Conservation (phyloP, 2,797 vertebrate species). For the Hydrocynus forskahlii region DNA sequence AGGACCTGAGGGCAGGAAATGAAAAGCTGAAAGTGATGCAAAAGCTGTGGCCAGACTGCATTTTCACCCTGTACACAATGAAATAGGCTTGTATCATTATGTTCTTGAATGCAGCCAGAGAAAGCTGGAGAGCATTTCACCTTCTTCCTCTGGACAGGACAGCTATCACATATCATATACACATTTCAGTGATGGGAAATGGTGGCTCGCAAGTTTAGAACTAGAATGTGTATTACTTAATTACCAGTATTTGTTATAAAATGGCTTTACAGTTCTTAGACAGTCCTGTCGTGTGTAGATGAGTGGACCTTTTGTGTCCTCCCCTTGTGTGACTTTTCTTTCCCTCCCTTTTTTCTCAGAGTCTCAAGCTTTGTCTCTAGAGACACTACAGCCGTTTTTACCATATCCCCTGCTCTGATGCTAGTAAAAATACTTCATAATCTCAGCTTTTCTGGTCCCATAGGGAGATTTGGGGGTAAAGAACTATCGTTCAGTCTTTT, state of each 20-base stretch:
- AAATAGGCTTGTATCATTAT: neutral
- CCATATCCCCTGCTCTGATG: slow-evolving; percentile 19
- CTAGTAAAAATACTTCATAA: slow-evolving; percentile 50
- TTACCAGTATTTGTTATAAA: neutral
- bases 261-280: neutral
- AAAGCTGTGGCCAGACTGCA: neutral
- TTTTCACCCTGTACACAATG: neutral
- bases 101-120: neutral
- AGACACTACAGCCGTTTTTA: slow-evolving; percentile 42
- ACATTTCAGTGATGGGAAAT: neutral
- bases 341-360: slow-evolving; percentile 35
- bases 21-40: neutral
- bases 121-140: neutral
- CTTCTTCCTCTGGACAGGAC: neutral
- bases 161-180: neutral
- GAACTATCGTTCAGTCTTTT: neutral
- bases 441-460: slow-evolving; percentile 41
- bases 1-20: neutral
- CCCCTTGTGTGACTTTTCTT: neutral
- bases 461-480: slow-evolving; percentile 37
- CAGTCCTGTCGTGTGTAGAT: neutral
- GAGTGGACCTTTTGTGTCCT: neutral
- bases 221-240: neutral
- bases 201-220: neutral
- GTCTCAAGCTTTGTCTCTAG: slow-evolving; percentile 46